Conservation (phyloP, 2,113 vertebrate genomes). For the Fregata magnificens region DNA sequence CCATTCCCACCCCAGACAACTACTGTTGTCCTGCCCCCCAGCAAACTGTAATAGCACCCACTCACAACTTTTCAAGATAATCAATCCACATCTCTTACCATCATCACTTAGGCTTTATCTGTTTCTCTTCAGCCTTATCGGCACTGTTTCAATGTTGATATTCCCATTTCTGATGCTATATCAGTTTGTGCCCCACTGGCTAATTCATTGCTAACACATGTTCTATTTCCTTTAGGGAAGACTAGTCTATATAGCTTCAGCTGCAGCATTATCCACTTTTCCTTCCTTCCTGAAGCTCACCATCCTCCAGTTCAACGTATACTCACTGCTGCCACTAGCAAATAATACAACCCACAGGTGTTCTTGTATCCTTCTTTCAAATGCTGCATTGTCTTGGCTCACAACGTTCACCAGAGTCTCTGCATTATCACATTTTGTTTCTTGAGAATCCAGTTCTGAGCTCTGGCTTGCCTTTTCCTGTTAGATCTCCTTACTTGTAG, state of each 20-base stretch:
- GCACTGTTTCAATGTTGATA: neutral
- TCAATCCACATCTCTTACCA: neutral
- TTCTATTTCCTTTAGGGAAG: neutral
- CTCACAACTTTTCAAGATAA: neutral
- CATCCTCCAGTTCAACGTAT: neutral
- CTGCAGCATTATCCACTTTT: neutral
- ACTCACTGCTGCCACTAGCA: neutral
- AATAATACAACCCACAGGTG: neutral
- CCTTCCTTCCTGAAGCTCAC: neutral
- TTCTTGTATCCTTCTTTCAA: neutral
- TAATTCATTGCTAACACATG: neutral
- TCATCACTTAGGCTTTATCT: neutral
- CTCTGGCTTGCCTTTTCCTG: neutral
- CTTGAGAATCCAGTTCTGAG: neutral
- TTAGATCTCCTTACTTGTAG: neutral
- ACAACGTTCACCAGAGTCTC: neutral
- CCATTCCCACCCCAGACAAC: too few relatives aligned
- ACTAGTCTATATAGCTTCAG: neutral
- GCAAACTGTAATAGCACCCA: neutral
- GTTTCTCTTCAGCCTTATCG: neutral
- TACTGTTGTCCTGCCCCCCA: neutral
- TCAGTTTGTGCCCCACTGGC: neutral
- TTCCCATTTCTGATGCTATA: neutral
- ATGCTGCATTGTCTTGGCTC: neutral
- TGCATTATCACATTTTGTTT: neutral